These are phyloP conservation scores for Syrrhaptes paradoxus DNA, from an alignment of 2,113 vertebrate species.

Conservation along the genomic window DNA sequence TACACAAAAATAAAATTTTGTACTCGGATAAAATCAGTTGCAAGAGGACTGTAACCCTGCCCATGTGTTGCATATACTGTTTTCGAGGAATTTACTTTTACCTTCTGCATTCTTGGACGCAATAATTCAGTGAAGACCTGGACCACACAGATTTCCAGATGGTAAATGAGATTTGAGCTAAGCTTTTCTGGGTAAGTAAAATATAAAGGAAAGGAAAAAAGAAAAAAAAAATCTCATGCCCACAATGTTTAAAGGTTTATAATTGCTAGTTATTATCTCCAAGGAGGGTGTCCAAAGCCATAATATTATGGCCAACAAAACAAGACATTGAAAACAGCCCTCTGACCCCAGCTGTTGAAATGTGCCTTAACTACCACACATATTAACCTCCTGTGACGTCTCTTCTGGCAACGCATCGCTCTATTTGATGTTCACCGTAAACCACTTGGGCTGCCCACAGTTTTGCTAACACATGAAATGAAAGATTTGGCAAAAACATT, in stretches of 20 bases:
- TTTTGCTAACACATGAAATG: neutral
- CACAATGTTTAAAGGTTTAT: constrained; percentile 23
- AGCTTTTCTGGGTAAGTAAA: constrained; percentile 61
- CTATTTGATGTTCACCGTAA: neutral
- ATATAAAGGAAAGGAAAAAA: neutral
- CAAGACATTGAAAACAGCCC: neutral
- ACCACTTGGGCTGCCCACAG: neutral
- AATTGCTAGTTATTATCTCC: constrained; percentile 34
- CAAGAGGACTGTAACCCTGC: neutral
- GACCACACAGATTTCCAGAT: constrained; percentile 66
- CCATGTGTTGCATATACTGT: accelerated
- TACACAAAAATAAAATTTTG: neutral
- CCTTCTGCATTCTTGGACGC: neutral
- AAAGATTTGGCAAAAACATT: neutral
- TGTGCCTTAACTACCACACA: neutral
- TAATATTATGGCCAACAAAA: neutral
- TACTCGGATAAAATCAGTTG: neutral
- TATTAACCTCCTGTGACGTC: neutral
- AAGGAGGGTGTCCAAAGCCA: neutral
- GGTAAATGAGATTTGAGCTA: constrained; percentile 19
- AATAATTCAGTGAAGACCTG: neutral
- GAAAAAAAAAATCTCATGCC: neutral
- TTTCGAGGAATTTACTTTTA: neutral
- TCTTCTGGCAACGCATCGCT: neutral
- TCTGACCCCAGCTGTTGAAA: neutral